phyloP scores from a whole-genome alignment of 2,113 vertebrate genomes.

The Colinus virginianus region DNA sequence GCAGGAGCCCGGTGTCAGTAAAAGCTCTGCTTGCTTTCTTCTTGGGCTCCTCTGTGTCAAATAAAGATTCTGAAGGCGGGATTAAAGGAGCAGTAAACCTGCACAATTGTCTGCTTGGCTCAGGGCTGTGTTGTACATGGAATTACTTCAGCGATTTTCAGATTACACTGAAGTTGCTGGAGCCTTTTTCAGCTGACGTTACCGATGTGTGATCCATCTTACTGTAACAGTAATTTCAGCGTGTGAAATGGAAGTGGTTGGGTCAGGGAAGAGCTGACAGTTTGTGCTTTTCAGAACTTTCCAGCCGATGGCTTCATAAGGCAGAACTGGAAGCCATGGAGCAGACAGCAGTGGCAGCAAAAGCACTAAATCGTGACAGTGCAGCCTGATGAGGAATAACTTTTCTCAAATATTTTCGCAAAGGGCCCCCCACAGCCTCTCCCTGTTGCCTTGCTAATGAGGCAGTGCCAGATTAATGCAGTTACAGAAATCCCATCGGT shows the following conservation, averaged over 20 bases:
- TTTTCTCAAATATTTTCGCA: neutral
- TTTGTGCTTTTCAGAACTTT: neutral
- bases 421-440: neutral
- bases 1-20: neutral
- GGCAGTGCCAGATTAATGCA: neutral
- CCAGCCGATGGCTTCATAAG: neutral
- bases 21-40: neutral
- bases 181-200: neutral
- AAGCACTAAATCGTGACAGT: neutral
- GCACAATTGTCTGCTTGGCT: neutral
- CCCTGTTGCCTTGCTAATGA: neutral
- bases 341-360: neutral
- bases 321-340: neutral
- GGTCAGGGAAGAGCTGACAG: neutral
- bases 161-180: neutral
- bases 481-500: neutral
- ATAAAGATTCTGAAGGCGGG: neutral
- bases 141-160: neutral
- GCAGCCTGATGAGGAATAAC: neutral
- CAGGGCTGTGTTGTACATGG: neutral
- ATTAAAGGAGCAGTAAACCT: neutral
- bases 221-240: neutral
- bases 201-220: neutral
- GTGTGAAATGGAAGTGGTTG: neutral
- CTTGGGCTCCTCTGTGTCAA: neutral